phyloP scores from a whole-genome alignment of 2,113 vertebrate genomes.

The Hypocryptadius cinnamomeus region DNA sequence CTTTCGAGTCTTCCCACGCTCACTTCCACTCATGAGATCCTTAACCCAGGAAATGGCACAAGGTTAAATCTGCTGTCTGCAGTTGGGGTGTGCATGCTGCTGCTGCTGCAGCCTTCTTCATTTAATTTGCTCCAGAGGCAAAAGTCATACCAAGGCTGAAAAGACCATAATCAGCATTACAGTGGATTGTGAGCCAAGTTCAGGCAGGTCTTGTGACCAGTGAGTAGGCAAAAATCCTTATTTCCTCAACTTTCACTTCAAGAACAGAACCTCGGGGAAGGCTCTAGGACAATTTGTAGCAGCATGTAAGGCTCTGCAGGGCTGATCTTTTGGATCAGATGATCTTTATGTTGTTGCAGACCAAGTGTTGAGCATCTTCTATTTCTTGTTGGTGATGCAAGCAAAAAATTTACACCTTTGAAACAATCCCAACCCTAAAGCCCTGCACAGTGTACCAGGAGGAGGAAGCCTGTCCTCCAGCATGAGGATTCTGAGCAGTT shows the following conservation, averaged over 20 bases:
- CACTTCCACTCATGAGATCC: background rate
- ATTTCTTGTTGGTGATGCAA: background rate
- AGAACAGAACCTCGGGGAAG: background rate
- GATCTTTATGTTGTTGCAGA: rapidly evolving
- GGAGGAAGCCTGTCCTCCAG: background rate
- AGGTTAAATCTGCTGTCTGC: background rate
- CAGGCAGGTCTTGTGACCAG: background rate
- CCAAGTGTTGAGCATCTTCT: background rate
- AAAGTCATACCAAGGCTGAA: background rate
- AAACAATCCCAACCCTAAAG: background rate
- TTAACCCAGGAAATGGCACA: background rate
- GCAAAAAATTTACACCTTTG: background rate
- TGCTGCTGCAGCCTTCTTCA: background rate
- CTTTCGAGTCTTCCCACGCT: background rate
- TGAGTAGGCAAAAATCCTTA: conserved; percentile 36
- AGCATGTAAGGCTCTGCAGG: background rate
- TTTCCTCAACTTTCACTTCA: background rate
- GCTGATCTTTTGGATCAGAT: background rate
- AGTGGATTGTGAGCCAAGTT: background rate
- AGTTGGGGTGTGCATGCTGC: background rate
- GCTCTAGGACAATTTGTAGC: background rate
- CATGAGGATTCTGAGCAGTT: background rate
- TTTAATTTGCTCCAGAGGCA: background rate
- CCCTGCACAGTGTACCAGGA: background rate
- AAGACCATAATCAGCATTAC: background rate